Evolutionary conservation across 2,888 invertebrate species (phyloP), one percentile per base, ranked within the genome.

Genomic region (Eumerus sabulonum): DNA sequence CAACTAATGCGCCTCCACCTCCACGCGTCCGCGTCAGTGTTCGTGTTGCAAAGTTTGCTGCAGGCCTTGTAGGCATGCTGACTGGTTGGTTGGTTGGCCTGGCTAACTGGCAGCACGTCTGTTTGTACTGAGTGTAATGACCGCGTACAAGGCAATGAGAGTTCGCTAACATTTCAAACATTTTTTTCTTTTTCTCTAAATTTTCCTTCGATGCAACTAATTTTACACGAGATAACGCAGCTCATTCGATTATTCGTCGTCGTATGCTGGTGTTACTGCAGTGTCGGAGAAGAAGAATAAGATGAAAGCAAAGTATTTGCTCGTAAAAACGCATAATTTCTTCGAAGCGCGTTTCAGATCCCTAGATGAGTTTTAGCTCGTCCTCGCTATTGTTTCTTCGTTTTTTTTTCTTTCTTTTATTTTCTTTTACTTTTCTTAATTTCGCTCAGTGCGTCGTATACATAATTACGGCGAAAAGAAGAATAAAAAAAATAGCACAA

Each of bases 81-180:
- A 35, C 66, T 64, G 60, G 53, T 56, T 53, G 11, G 35, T n/a
- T 38, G 11, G n/a, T 42, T 62, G 38, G 38, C 42, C n/a, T 48
- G 7, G 27, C 27, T 27, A 27, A 27, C 27, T 27, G 27, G 40
- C 40, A 40, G n/a, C 12, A 2, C 56, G 48, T 19, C 66, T 64
- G 60, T 40, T 56, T 47, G 12, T 47, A 16, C 13, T 38, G 56
- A 74, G 81, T 60, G 54, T 76, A 71, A 76, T 81, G 81, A 79
- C 79, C 79, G 79, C 79, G 74, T 62, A 74, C 79, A 79, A 79
- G 79, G 79, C 79, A 79, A 74, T 47, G 40, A 54, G 70, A 79
- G 79, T 79, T 79, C 79, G 74, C 79, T 79, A 74, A 68, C 79
- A 79, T 79, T 79, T 79, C 59, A 66, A 62, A 62, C 18, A 13